phyloP scores from a whole-genome alignment of 2,888 invertebrate genomes.

The Drosophila colorata region DNA sequence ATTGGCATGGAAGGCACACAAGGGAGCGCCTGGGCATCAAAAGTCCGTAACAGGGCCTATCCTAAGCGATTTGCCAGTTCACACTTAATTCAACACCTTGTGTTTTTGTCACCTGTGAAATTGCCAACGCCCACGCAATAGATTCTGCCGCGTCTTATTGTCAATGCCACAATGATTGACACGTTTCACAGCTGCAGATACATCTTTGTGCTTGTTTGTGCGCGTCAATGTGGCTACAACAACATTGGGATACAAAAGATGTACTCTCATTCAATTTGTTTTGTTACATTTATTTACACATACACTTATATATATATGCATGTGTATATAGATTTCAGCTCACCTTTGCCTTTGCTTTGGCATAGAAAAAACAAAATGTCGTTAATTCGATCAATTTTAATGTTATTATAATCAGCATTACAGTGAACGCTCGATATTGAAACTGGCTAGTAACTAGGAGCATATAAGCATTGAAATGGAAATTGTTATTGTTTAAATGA shows the following conservation, averaged over 20 bases:
- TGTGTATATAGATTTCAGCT: conserved; percentile 14
- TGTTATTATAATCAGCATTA: neutral
- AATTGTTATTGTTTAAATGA: no score
- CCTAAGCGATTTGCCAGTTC: conserved; percentile 15
- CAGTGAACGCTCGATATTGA: neutral
- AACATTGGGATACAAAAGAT: conserved; percentile 44
- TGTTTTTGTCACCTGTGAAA: conserved; percentile 13
- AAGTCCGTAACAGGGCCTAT: conserved; percentile 9
- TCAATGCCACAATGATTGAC: conserved; percentile 51
- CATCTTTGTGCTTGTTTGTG: neutral
- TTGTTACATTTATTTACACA: conserved; percentile 32
- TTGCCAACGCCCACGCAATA: conserved; percentile 28
- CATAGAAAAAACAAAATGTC: neutral
- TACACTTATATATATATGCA: neutral
- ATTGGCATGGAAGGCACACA: conserved; percentile 34
- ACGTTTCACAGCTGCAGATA: conserved; percentile 19
- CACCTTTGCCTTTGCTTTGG: conserved; percentile 3
- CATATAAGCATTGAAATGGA: no score
- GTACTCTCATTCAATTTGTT: conserved; percentile 52
- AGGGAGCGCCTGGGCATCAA: conserved; percentile 12
- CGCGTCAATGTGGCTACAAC: conserved; percentile 9
- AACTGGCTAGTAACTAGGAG: no score
- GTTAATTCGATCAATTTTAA: conserved; percentile 12
- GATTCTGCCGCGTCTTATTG: conserved; percentile 26
- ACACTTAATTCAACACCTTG: conserved; percentile 21